Percentiles rank a stretch among this genome's conserved stretches.
Conservation (phyloP, 2,888 invertebrate genomes). For the Thymelicus acteon region DNA sequence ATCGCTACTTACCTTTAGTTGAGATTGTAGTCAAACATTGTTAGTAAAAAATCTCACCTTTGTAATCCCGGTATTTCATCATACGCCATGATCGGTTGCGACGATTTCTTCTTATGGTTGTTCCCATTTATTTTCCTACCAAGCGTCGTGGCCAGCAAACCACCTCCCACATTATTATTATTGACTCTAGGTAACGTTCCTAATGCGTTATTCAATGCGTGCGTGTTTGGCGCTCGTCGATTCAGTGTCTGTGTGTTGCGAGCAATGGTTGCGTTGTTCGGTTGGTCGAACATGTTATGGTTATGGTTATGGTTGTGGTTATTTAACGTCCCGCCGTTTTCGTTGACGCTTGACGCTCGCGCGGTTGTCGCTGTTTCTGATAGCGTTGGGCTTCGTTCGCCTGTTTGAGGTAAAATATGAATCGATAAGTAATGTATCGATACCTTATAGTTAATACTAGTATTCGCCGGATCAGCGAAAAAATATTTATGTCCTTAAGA, state of each 20-base stretch:
- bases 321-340: conserved; percentile 69
- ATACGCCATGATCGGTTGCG: conserved; percentile 83
- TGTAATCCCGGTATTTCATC: conserved; percentile 85
- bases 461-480: no score
- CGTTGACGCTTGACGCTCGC: conserved; percentile 89
- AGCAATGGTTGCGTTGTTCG: conserved; percentile 63
- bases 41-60: conserved; percentile 54
- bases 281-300: conserved; percentile 59
- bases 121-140: conserved; percentile 82
- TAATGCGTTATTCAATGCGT: conserved; percentile 75
- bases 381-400: conserved; percentile 91
- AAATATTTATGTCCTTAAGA: no score
- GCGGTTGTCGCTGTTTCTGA: conserved; percentile 94
- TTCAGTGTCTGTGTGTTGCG: conserved; percentile 77
- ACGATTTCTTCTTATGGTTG: conserved; percentile 78
- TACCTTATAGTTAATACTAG: no score
- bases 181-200: conserved; percentile 77
- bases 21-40: no score
- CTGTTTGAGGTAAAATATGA: conserved; percentile 62
- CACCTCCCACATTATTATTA: conserved; percentile 66
- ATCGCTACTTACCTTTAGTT: no score
- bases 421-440: no score
- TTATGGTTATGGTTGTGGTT: conserved; percentile 59
- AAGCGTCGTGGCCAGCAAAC: conserved; percentile 69
- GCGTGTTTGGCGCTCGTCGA: conserved; percentile 64